Evolutionary conservation across 2,113 vertebrate genomes (phyloP).

Genomic region (Lichenostomus cassidix): DNA sequence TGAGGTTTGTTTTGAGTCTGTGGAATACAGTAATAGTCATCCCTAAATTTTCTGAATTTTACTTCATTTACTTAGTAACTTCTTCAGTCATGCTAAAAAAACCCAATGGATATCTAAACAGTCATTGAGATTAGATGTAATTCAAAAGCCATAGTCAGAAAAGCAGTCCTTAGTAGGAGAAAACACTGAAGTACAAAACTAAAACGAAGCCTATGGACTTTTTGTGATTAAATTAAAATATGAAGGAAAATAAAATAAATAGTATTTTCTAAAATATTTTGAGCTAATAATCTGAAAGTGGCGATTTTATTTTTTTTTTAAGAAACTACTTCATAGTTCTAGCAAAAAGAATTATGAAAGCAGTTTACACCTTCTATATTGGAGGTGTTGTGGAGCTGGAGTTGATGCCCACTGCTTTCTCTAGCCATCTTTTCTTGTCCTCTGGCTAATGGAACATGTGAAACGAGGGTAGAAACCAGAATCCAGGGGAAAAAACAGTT

Average conservation of each 20-base stretch:
- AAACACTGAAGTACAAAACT: neutral
- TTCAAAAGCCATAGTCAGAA: neutral
- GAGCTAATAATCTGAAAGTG: neutral
- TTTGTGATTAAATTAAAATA: neutral
- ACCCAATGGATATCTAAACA: neutral
- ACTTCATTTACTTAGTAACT: neutral
- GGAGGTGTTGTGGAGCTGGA: neutral
- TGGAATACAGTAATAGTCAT: neutral
- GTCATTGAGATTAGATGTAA: neutral
- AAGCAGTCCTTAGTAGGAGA: neutral
- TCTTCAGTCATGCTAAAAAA: neutral
- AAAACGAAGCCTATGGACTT: neutral
- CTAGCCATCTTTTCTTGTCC: neutral
- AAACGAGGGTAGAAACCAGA: neutral
- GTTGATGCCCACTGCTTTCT: neutral
- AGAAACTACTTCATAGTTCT: neutral
- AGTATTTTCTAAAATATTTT: neutral
- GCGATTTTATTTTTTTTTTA: neutral
- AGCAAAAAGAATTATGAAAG: neutral
- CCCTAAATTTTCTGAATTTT: neutral
- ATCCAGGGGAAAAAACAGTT: neutral
- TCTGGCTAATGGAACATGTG: neutral
- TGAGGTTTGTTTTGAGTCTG: neutral
- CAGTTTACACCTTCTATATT: neutral
- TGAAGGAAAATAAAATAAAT: slow-evolving; percentile 23